A percentile compares a stretch with the other conserved stretches of the same genome.
Conservation (phyloP, 2,888 invertebrate species). For the Petrolisthes manimaculis region DNA sequence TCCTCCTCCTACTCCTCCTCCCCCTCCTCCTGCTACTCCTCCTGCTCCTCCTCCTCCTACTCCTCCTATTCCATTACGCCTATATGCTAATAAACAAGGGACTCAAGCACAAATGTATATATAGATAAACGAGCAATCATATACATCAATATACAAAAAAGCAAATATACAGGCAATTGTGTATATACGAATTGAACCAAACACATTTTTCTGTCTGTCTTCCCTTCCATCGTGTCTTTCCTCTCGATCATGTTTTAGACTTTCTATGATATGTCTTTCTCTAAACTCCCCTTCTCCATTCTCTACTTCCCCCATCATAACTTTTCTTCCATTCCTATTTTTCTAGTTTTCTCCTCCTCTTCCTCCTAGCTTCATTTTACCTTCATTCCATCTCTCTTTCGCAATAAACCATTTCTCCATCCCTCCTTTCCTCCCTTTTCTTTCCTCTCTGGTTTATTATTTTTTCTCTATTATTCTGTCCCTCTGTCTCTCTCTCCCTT, state of each 20-base stretch:
- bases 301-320: too few relatives aligned
- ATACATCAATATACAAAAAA: not conserved
- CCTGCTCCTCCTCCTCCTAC: not conserved
- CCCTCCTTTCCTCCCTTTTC: not conserved
- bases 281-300: too few relatives aligned
- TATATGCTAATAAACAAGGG: too few relatives aligned
- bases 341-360: not conserved
- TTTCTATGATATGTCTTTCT: too few relatives aligned
- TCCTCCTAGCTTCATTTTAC: not conserved
- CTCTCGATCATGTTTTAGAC: too few relatives aligned
- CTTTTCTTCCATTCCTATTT: too few relatives aligned
- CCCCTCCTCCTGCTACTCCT: not conserved
- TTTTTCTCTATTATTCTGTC: not conserved
- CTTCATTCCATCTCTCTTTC: not conserved
- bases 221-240: too few relatives aligned
- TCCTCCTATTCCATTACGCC: not conserved
- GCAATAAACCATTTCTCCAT: not conserved
- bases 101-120: too few relatives aligned
- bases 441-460: not conserved
- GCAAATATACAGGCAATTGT: not conserved
- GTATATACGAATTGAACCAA: not conserved
- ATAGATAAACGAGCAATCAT: too few relatives aligned
- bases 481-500: not conserved
- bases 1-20: not conserved
- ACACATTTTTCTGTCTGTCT: slow-evolving; percentile 9